Percentiles rank a stretch among this genome's conserved stretches.
Evolutionary conservation across 2,888 invertebrate species (phyloP).

Genomic region (Cordylochernes scorpioides): DNA sequence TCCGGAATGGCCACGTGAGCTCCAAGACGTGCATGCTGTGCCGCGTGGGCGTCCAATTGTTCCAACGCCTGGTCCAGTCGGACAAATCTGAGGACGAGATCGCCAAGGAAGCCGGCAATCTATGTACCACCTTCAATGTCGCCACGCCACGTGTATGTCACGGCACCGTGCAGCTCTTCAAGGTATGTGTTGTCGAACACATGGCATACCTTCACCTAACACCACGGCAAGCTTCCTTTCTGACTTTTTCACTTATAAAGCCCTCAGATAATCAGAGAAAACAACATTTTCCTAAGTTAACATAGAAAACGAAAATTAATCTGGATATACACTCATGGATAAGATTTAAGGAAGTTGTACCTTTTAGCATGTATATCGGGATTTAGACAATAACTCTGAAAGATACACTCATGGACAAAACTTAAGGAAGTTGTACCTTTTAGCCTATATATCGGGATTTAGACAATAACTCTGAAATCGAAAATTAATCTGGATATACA

Average conservation of each 20-base stretch:
- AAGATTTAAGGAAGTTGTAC: too few relatives aligned
- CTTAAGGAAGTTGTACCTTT: too few relatives aligned
- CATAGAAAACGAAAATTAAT: too few relatives aligned
- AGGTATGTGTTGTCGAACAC: constrained; percentile 12
- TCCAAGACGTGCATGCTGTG: constrained; percentile 8
- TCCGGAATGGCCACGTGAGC: too few relatives aligned
- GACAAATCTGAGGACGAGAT: constrained; percentile 13
- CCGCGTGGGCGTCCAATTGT: constrained; percentile 8
- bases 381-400: too few relatives aligned
- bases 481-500: too few relatives aligned
- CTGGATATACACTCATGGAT: too few relatives aligned
- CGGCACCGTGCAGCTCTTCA: constrained; percentile 11
- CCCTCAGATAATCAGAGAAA: background rate
- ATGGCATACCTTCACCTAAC: background rate
- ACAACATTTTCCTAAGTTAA: background rate
- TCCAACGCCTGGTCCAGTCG: constrained; percentile 10
- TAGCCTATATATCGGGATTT: too few relatives aligned
- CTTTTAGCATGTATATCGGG: too few relatives aligned
- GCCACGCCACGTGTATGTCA: constrained; percentile 11
- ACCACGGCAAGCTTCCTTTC: too few relatives aligned
- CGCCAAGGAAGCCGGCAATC: constrained; percentile 6
- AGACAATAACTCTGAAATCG: too few relatives aligned
- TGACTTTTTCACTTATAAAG: background rate
- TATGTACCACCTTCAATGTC: constrained; percentile 11
- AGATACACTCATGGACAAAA: too few relatives aligned